Evolutionary conservation across 2,113 vertebrate genomes (phyloP), one percentile per base, ranked within the genome.

Genomic region (Malurus melanocephalus): DNA sequence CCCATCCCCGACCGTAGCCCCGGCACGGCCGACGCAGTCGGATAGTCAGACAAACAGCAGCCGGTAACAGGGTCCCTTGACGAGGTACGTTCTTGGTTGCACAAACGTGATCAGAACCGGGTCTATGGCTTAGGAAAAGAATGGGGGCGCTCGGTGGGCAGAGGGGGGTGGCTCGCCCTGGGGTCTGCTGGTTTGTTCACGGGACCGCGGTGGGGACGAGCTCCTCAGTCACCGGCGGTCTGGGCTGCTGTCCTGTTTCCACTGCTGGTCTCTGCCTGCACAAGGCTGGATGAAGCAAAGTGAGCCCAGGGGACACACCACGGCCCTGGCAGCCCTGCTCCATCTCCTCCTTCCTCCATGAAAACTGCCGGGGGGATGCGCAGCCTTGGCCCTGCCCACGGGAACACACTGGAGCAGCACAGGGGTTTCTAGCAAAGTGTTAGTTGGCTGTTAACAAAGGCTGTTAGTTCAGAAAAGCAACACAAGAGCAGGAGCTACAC

Each of bases 401-500:
- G 64, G n/a, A 2, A 3, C 1, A 11, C 11, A 38, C 28, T 4
- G 49, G 35, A 71, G 40, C 56, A 56, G 52, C 67, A 33, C 16
- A 1, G 55, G 64, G 43, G 3, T 1, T 5, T 43, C 12, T 17
- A 66, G 49, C 73, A 40, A 55, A 61, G 10, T 19, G 24, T 67
- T 51, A 89, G 79, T 65, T 28, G 3, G 7, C 26, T 65, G 48
- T 42, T 46, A 75, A 61, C 55, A 75, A 75, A 75, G 21, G 78
- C 69, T 81, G 78, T 81, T 88, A 88, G 77, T 88, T 82, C 28
- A 64, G 85, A 80, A 80, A 75, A 93, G 72, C 66, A 48, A 91
- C 65, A 91, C 53, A 45, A 72, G 48, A 89, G 87, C 77, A 75
- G 67, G 76, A 51, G 65, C 80, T 78, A 52, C 42, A 18, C 1